Base-by-base conservation (phyloP, 2,888 invertebrate genomes). In the Hermaeophaga mercurialis region DNA sequence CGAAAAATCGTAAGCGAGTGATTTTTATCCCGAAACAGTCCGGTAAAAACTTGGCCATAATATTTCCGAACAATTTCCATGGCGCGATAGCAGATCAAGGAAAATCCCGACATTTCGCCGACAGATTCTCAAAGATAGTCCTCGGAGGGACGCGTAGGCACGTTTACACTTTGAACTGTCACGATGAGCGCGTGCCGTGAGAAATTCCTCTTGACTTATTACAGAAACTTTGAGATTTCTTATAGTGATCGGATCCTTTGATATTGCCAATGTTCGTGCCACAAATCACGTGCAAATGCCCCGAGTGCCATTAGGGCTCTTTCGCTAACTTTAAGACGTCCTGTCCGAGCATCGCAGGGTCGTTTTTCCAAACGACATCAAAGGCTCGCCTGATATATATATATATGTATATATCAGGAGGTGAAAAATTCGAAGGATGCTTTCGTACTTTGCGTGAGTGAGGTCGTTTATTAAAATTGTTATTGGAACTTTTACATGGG, bases 151-250 rank as follows among this genome's bases (percentile, higher is more conserved):
- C 63, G 62, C 58, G 61, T 50, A 58, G 60, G 60, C 68, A 67
- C 65, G 67, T 68, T 60, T 58, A 59, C 66, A 67, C 65, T 63
- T 66, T 58, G 59, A 62, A 61, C 64, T 63, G 67, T 66, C 67
- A 60, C 58, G 50, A 45, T 7, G 63, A 64, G 60, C 68, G 66
- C 66, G 65, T 66, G 69, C 65, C 65, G 58, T 59, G 61, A 63
- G 34, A 65, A 68, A 67, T 68, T 65, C 65, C 69, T 58, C 61
- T 58, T 68, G 70, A 70, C 64, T 70, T 70, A 69, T 70, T 66
- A 62, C 66, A 53, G 48, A 64, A 68, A 69, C 66, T 69, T 68
- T 57, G 61, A 66, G 67, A 70, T 66, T 66, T 68, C 67, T 67
- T 64, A 60, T 54, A 49, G 56, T 52, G 67, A 67, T 67, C 67